Evolutionary conservation across 2,113 vertebrate genomes (phyloP).

Genomic region (Eupsittula cactorum): DNA sequence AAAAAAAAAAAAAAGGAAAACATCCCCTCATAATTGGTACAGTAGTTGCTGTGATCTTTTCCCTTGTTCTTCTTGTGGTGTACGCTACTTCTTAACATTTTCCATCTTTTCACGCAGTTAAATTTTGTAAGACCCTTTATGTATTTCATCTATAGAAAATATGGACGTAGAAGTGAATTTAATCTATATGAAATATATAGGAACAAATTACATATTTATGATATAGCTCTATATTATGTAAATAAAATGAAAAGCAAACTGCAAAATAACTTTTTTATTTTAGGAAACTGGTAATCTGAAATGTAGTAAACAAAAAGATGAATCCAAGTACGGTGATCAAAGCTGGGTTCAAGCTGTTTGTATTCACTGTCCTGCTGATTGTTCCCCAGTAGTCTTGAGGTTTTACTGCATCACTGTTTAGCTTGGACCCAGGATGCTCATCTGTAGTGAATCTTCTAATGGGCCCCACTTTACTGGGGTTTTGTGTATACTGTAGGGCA

Average conservation of each 20-base stretch:
- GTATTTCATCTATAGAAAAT: neutral
- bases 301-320: neutral
- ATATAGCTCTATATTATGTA: conserved; percentile 18
- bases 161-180: conserved; percentile 19
- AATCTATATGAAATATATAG: neutral
- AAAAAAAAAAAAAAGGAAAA: neutral
- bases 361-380: neutral
- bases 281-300: neutral
- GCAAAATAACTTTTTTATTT: neutral
- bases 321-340: neutral
- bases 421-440: neutral
- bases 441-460: neutral
- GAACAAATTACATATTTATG: conserved; percentile 17
- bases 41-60: neutral
- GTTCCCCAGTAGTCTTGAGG: neutral
- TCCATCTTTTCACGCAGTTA: neutral
- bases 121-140: neutral
- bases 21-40: neutral
- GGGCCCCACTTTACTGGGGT: neutral
- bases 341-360: neutral
- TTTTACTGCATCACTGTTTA: neutral
- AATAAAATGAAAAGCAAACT: conserved; percentile 10
- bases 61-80: neutral
- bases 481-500: neutral
- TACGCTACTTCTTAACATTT: neutral